Evolutionary conservation across 1,140 invertebrate genomes (phyloP).

Genomic region (Ceratina australensis): DNA sequence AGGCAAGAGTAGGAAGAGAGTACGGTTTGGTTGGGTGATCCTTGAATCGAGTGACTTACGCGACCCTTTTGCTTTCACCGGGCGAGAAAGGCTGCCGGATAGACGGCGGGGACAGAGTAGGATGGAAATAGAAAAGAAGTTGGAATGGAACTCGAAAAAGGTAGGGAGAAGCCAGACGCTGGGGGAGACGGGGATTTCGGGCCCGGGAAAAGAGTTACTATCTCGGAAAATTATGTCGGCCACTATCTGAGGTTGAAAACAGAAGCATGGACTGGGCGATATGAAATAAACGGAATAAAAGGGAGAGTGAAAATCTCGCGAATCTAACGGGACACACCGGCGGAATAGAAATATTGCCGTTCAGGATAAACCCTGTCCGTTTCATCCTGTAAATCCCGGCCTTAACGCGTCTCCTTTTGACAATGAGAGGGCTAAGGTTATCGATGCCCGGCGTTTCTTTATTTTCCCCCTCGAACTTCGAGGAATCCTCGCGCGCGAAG

Average conservation of each 20-base stretch:
- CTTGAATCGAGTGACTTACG: conserved; percentile 64
- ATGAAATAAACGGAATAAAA: conserved; percentile 67
- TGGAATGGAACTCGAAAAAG: conserved; percentile 41
- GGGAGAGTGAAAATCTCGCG: conserved; percentile 65
- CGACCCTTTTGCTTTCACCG: conserved; percentile 58
- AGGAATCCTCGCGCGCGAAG: neutral
- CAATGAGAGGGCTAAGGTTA: conserved; percentile 27
- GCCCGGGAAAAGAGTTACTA: conserved; percentile 51
- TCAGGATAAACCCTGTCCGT: conserved; percentile 50
- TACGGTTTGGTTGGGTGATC: conserved; percentile 30
- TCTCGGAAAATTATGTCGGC: conserved; percentile 74
- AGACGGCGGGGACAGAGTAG: neutral
- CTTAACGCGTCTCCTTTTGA: neutral
- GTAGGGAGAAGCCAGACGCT: conserved; percentile 12
- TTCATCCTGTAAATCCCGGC: neutral
- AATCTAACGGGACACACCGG: conserved; percentile 48
- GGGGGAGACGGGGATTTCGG: neutral
- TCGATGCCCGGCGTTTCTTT: conserved; percentile 35
- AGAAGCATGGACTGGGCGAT: conserved; percentile 65
- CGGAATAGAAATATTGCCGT: conserved; percentile 64
- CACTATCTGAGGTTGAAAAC: conserved; percentile 67
- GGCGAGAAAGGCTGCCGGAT: conserved; percentile 21
- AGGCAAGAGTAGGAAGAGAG: conserved; percentile 14
- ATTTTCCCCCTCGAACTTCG: neutral
- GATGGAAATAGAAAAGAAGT: conserved; percentile 28